These are phyloP conservation scores for Hydropotes inermis DNA, from an alignment of 2,113 vertebrate genomes.

Conservation along the genomic window DNA sequence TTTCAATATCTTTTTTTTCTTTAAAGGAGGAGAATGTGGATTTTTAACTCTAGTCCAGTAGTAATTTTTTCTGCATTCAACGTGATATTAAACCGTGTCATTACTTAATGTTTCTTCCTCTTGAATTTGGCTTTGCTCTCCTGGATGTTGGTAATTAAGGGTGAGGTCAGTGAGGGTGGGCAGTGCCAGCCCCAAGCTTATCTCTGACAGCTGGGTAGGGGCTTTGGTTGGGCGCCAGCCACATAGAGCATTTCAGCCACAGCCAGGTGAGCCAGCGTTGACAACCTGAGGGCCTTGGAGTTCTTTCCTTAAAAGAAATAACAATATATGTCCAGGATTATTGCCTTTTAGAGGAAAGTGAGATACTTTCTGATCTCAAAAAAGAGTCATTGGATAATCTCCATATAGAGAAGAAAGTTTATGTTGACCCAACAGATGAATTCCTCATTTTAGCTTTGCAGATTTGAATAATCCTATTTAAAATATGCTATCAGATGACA, in stretches of 20 bases:
- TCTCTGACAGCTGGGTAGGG: not conserved
- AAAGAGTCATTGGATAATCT: not conserved
- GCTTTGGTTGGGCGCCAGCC: not conserved
- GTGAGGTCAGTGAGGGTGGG: no score
- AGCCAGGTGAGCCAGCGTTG: rapidly evolving
- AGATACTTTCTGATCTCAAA: not conserved
- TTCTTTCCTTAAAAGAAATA: not conserved
- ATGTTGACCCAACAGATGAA: not conserved
- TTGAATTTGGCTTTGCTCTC: not conserved
- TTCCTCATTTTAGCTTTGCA: not conserved
- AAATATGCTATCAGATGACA: not conserved
- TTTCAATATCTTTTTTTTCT: not conserved
- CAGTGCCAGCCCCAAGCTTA: not conserved
- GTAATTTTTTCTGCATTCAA: not conserved
- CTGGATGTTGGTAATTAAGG: not conserved
- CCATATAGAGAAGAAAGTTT: not conserved
- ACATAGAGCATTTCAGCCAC: not conserved
- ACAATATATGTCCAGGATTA: not conserved
- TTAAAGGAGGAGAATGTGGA: not conserved
- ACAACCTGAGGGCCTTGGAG: not conserved
- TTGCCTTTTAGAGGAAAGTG: not conserved
- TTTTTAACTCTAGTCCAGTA: not conserved
- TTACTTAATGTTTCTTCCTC: not conserved
- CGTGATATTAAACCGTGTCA: not conserved
- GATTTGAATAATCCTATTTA: not conserved